Base-by-base conservation (phyloP, 2,113 vertebrate genomes). In the Pygoscelis antarcticus region DNA sequence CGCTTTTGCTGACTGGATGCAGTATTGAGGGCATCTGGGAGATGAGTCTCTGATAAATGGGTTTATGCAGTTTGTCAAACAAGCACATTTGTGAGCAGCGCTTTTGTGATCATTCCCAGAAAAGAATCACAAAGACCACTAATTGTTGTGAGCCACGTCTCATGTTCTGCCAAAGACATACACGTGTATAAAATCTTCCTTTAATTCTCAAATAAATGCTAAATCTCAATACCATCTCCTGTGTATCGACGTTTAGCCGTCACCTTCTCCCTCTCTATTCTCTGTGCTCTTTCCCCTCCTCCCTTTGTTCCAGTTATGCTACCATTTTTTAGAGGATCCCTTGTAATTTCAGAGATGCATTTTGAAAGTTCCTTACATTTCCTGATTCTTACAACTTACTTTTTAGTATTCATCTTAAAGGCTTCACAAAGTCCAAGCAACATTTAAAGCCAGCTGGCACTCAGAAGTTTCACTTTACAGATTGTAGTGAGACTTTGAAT, bases 21-120 rank as follows among this genome's bases (percentile, higher is more conserved):
- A 42, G 62, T 62, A 75, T 78, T 66, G 64, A 90, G 72, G 83
- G 85, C 90, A 58, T 82, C 68, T 96, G 92, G 88, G 88, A 94
- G 51, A 88, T 83, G 83, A 90, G 46, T 19, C 55, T 54, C 75
- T 85, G 64, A 81, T 52, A 94, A 88, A 75, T 68, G 64, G 71
- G 16, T 86, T 96, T 83, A 69, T 58, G 57, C 12, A 62, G 52
- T 92, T 92, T 55, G 55, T 90, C 72, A 93, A 92, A 93, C 27
- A 86, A 75, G 51, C 34, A 44, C 14, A 25, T 78, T 83, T 58
- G 25, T 70, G 71, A 90, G 13, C 42, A 83, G 36, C 1, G 2
- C 7, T 62, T 86, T 55, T 7, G 16, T 86, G 38, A 61, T 66
- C 51, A 51, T 74, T 80, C 40, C 38, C n/a, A 36, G 68, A 86